phyloP scores from a whole-genome alignment of 2,797 vertebrate species.

The Alauda arvensis region DNA sequence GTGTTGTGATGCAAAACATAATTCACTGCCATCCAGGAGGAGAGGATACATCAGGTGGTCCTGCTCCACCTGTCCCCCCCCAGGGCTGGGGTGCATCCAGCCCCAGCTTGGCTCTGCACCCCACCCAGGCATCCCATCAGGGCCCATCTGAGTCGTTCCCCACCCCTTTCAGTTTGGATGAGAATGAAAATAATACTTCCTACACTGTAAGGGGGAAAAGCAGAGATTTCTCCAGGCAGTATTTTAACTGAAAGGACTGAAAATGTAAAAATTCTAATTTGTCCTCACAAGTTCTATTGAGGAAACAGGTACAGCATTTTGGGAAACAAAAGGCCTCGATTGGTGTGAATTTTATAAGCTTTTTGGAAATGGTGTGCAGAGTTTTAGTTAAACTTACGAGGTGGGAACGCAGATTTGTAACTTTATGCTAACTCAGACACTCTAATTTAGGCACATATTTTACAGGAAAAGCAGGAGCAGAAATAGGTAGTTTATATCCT shows the following conservation, averaged over 20 bases:
- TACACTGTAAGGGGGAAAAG: not conserved
- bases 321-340: not conserved
- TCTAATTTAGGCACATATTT: not conserved
- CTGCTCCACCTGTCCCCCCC: too few relatives aligned
- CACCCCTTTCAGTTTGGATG: not conserved
- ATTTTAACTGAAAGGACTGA: not conserved
- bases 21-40: not conserved
- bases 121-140: not conserved
- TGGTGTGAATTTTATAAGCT: not conserved
- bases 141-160: not conserved
- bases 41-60: not conserved
- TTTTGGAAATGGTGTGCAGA: not conserved
- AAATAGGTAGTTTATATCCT: not conserved
- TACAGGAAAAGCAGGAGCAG: not conserved
- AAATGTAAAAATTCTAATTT: not conserved
- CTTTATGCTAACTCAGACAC: not conserved
- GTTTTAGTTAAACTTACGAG: not conserved
- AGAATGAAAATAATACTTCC: not conserved
- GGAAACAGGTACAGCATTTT: not conserved
- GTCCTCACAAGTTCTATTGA: not conserved
- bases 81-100: too few relatives aligned
- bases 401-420: not conserved
- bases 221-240: not conserved
- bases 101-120: rapidly evolving
- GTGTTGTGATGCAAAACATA: not conserved